A percentile compares a stretch with the other conserved stretches of the same genome.
phyloP scores from a whole-genome alignment of 2,888 invertebrate species.

The Notocelia uddmanniana region DNA sequence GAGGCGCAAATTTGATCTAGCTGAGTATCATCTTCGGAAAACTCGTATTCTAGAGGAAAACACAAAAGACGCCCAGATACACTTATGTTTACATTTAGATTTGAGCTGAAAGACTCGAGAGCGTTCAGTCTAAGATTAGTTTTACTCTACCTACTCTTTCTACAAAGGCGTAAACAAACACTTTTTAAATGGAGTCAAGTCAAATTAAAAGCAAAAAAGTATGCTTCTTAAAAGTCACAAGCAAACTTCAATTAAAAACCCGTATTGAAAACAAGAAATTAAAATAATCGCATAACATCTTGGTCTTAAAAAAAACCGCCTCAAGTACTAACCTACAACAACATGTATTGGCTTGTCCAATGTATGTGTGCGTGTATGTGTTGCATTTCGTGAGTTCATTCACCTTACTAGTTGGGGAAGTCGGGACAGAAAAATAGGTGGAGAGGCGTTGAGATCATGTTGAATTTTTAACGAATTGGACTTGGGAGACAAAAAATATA shows the following conservation, averaged over 20 bases:
- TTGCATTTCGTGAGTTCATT: conserved; percentile 83
- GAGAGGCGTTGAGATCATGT: conserved; percentile 55
- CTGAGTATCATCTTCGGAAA: no score
- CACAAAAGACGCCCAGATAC: no score
- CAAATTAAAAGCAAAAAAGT: background rate
- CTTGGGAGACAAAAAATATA: no score
- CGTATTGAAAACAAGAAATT: conserved; percentile 14
- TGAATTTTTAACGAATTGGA: background rate
- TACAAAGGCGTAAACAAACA: background rate
- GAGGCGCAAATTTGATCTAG: no score
- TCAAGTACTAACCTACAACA: conserved; percentile 76
- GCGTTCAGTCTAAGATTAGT: no score
- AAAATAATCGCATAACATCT: conserved; percentile 27
- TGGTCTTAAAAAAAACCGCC: conserved; percentile 45
- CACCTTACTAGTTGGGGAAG: conserved; percentile 84
- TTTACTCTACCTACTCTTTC: no score
- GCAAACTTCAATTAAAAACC: conserved; percentile 5
- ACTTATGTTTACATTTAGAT: no score
- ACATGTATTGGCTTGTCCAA: conserved; percentile 66
- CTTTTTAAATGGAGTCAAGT: no score
- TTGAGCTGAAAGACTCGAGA: no score
- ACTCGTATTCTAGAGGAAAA: no score
- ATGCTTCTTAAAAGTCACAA: background rate
- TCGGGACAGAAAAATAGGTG: conserved; percentile 66
- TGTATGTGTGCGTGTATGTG: conserved; percentile 54